A percentile compares a stretch with the other conserved stretches of the same genome.
phyloP scores from a whole-genome alignment of 2,888 invertebrate species.

The Laspeyria flexula region DNA sequence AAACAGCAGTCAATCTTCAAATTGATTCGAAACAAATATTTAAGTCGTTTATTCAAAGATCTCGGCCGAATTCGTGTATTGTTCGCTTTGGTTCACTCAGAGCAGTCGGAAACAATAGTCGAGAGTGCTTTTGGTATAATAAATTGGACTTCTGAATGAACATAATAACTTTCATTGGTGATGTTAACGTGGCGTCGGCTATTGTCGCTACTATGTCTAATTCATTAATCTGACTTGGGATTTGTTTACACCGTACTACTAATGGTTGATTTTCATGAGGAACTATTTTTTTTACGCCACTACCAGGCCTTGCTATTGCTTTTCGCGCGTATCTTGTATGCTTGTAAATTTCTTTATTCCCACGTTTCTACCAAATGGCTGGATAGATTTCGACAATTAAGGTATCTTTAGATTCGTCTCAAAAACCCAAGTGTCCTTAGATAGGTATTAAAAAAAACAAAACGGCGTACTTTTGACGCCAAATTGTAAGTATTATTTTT shows the following conservation, averaged over 20 bases:
- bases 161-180: constrained; percentile 58
- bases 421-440: too few species aligned
- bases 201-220: constrained; percentile 50
- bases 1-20: constrained; percentile 12
- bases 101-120: constrained; percentile 52
- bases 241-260: constrained; percentile 14
- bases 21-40: constrained; percentile 27
- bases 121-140: constrained; percentile 55
- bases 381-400: too few species aligned
- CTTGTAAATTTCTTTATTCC: too few species aligned
- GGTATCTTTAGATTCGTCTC: too few species aligned
- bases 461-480: too few species aligned
- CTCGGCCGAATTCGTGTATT: constrained; percentile 19
- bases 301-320: too few species aligned
- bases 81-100: constrained; percentile 33
- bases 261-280: too few species aligned
- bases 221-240: constrained; percentile 50
- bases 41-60: constrained; percentile 20
- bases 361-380: too few species aligned
- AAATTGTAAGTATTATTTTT: too few species aligned
- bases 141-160: constrained; percentile 55
- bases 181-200: constrained; percentile 48
- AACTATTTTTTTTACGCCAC: too few species aligned
- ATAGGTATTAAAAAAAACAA: too few species aligned
- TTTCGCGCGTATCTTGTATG: too few species aligned